phyloP scores from a whole-genome alignment of 1,140 invertebrate genomes.

The Bombus haemorrhoidalis region DNA sequence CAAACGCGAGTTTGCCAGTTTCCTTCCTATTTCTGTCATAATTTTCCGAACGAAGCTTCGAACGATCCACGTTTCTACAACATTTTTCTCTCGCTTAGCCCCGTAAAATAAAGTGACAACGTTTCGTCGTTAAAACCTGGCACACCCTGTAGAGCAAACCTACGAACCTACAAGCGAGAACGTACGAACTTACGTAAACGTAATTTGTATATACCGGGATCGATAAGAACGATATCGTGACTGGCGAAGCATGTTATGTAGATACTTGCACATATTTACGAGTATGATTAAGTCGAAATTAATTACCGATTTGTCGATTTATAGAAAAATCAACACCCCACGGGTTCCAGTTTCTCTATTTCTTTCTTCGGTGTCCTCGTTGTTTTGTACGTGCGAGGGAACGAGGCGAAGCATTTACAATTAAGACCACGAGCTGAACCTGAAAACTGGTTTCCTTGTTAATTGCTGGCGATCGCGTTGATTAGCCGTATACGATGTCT shows the following conservation, averaged over 20 bases:
- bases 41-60: too few relatives aligned
- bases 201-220: conserved; percentile 4
- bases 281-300: conserved; percentile 25
- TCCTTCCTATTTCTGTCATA: too few relatives aligned
- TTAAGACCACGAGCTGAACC: conserved; percentile 7
- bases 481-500: conserved; percentile 13
- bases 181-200: neutral
- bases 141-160: neutral
- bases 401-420: neutral
- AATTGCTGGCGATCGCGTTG: conserved; percentile 19
- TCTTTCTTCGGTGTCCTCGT: neutral
- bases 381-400: neutral
- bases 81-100: too few relatives aligned
- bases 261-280: neutral
- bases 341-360: neutral
- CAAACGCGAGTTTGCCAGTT: too few relatives aligned
- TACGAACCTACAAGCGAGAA: neutral
- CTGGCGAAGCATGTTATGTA: neutral
- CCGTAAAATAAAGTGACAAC: too few relatives aligned
- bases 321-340: neutral
- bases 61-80: too few relatives aligned
- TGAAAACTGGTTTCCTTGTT: conserved; percentile 18
- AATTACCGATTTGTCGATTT: conserved; percentile 29
- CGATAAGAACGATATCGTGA: neutral
- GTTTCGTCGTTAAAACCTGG: too few relatives aligned